These are phyloP conservation scores for Mastomys coucha DNA, from an alignment of 2,113 vertebrate species.

Conservation along the genomic window DNA sequence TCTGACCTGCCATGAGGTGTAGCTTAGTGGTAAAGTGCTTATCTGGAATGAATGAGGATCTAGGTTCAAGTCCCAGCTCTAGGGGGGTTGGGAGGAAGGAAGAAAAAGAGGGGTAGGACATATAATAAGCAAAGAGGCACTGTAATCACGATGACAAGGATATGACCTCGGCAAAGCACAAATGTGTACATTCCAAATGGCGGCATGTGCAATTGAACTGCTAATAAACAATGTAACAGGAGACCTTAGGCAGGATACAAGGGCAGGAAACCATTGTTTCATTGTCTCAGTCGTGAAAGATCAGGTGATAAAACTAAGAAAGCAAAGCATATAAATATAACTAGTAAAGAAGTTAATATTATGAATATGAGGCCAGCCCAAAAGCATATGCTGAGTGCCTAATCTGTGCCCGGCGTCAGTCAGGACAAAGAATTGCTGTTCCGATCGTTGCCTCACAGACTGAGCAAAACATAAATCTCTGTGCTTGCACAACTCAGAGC, in stretches of 20 bases:
- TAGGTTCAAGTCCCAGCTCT: not conserved
- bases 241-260: not conserved
- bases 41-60: not conserved
- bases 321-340: not conserved
- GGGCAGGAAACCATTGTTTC: not conserved
- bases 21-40: too few species aligned
- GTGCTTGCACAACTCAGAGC: not conserved
- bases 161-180: not conserved
- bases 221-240: not conserved
- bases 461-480: not conserved
- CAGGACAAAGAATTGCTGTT: not conserved
- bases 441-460: not conserved
- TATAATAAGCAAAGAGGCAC: not conserved
- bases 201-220: not conserved
- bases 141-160: not conserved
- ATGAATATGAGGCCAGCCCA: not conserved
- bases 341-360: not conserved
- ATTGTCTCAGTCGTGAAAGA: not conserved
- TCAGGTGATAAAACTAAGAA: not conserved
- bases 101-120: too few species aligned
- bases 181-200: not conserved
- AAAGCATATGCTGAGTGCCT: not conserved
- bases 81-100: not conserved
- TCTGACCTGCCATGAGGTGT: not conserved
- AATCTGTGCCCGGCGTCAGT: not conserved